Conservation (phyloP, 1,140 invertebrate genomes). For the Drosophila subobscura region DNA sequence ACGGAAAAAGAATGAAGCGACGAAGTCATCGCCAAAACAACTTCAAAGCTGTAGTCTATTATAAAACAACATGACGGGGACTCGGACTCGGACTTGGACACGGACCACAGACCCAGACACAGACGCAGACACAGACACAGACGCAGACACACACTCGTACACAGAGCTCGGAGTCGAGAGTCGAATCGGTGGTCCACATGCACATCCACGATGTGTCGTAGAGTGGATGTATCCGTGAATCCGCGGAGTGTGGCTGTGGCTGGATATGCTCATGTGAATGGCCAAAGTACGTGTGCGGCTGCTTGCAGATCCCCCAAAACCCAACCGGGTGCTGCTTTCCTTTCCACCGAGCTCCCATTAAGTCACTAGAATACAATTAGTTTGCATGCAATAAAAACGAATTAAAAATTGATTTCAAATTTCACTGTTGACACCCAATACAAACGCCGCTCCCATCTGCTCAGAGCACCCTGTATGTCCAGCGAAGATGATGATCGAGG, state of each 20-base stretch:
- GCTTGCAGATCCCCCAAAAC: neutral
- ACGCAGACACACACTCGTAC: too few species aligned
- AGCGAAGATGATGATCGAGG: conserved; percentile 32
- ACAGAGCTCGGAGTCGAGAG: too few species aligned
- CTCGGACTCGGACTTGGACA: conserved; percentile 33
- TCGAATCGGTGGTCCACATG: too few species aligned
- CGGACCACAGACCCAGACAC: conserved; percentile 16
- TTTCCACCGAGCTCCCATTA: too few species aligned
- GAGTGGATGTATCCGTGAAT: conserved; percentile 43
- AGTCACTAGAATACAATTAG: too few species aligned
- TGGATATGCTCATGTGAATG: conserved; percentile 15
- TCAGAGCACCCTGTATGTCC: neutral
- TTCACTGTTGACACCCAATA: too few species aligned
- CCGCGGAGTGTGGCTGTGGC: conserved; percentile 14
- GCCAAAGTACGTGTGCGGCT: conserved; percentile 23
- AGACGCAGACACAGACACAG: conserved; percentile 12
- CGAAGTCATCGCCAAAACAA: conserved; percentile 78
- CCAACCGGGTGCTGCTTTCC: too few species aligned
- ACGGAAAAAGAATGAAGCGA: conserved; percentile 78
- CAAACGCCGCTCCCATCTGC: too few species aligned
- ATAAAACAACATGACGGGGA: conserved; percentile 72
- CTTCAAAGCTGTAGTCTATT: conserved; percentile 75
- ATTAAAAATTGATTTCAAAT: too few species aligned
- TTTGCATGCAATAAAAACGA: too few species aligned
- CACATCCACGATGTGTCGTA: conserved; percentile 27